phyloP scores from a whole-genome alignment of 2,888 invertebrate species.

The Lithosia quadra region DNA sequence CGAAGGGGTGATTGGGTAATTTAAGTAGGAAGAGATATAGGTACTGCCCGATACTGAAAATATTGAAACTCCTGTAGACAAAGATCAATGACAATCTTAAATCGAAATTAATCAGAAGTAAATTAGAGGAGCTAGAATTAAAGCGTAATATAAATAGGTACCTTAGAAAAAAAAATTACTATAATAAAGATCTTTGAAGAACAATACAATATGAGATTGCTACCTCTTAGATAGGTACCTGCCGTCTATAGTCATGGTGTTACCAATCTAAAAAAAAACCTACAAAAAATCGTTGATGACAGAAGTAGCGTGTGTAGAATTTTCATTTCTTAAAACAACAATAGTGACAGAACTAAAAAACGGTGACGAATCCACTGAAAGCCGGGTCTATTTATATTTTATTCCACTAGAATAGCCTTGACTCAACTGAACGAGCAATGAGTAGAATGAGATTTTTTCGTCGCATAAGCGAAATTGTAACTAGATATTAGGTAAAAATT shows the following conservation, averaged over 20 bases:
- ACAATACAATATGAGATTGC: not conserved
- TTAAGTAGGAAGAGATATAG: too few relatives aligned
- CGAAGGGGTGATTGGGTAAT: too few relatives aligned
- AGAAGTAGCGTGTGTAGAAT: slow-evolving; percentile 11
- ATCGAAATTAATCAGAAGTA: too few relatives aligned
- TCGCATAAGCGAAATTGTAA: slow-evolving; percentile 18
- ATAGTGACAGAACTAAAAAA: slow-evolving; percentile 45
- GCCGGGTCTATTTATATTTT: slow-evolving; percentile 58
- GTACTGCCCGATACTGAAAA: too few relatives aligned
- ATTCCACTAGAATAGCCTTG: slow-evolving; percentile 59
- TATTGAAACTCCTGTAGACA: too few relatives aligned
- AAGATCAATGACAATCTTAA: too few relatives aligned
- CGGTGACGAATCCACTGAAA: slow-evolving; percentile 58
- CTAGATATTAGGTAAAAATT: slow-evolving; percentile 6
- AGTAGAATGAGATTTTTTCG: slow-evolving; percentile 56
- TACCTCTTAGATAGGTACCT: not conserved
- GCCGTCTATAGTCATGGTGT: not conserved
- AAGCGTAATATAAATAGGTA: too few relatives aligned
- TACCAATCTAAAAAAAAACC: slow-evolving; percentile 4
- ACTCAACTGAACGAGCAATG: slow-evolving; percentile 49
- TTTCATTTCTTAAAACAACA: slow-evolving; percentile 36
- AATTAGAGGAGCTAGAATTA: too few relatives aligned
- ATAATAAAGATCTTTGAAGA: not conserved
- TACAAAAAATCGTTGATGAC: not conserved
- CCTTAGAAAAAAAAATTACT: not conserved